Base-by-base conservation (phyloP, 2,888 invertebrate species). In the Venustoraphidia nigricollis region DNA sequence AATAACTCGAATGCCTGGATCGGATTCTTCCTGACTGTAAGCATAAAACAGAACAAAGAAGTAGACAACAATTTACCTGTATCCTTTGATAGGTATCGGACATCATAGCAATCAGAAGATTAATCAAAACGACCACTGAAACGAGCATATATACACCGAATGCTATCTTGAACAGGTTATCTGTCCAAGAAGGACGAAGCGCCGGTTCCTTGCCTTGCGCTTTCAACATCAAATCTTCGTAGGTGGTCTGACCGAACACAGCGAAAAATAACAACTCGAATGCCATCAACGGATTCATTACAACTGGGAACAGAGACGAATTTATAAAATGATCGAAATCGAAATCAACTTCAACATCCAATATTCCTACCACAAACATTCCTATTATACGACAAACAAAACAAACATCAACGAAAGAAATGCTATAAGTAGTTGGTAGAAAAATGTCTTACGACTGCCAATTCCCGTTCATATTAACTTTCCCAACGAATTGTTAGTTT, bases 71-170 rank as follows among this genome's bases (percentile, higher is more conserved):
- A 76, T 71, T 79, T 82, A 96, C 96, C 82, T 98, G 91, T 64
- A 96, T 96, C 65, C 95, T 82, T 71, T 97, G 96, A 72, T 98
- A 97, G 62, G 97, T 97, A 79, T 97, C 96, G 72, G 95, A 95
- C 95, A 97, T 96, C 96, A 97, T 96, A 75, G 97, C 97, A 81
- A 97, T 97, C 68, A 97, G 86, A 67, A 97, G 83, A 74, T 97
- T 96, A 73, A 96, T 92, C 64, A 97, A 82, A 66, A 97, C 96
- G 72, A 97, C 90, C 66, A 95, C 86, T 59, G 94, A 93, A 68
- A 97, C 92, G 81, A 96, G 82, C 82, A 96, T 85, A 81, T 96
- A 97, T 69, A 91, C 81, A 61, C 94, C 96, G 72, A 96, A 95
- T 62, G 94, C 85, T 66, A 89, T 72, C 75, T 88, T 88, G 78